A percentile compares a stretch with the other conserved stretches of the same genome.
These are phyloP conservation scores for Perizoma flavofasciatum DNA, from an alignment of 2,888 invertebrate species.

Conservation along the genomic window DNA sequence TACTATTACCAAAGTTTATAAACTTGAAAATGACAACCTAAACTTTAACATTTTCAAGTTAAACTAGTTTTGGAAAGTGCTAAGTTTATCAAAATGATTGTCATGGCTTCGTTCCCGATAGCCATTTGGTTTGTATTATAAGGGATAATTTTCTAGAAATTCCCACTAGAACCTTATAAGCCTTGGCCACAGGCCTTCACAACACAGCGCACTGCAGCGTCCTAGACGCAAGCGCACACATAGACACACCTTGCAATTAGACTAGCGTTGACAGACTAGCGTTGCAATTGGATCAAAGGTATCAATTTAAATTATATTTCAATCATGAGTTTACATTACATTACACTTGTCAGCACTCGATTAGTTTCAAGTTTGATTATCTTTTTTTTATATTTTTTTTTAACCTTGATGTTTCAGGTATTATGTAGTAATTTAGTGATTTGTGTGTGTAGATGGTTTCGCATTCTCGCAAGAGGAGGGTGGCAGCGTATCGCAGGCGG, in stretches of 20 bases:
- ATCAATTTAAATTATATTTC: constrained; percentile 27
- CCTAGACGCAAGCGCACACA: constrained; percentile 47
- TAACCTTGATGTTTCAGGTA: neutral
- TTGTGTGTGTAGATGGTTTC: constrained; percentile 91
- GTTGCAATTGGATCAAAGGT: constrained; percentile 34
- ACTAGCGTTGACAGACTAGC: constrained; percentile 32
- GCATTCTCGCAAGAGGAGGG: constrained; percentile 99
- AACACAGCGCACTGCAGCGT: constrained; percentile 52
- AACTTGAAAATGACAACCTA: too few species aligned
- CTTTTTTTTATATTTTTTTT: constrained; percentile 12
- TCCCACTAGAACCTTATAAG: neutral
- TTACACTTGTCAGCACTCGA: constrained; percentile 35
- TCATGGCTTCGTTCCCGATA: too few species aligned
- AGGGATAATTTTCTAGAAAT: too few species aligned
- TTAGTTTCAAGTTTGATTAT: constrained; percentile 38
- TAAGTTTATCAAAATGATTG: too few species aligned
- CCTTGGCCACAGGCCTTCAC: constrained; percentile 10
- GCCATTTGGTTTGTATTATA: too few species aligned
- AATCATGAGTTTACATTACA: constrained; percentile 29
- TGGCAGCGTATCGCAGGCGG: constrained; percentile 96
- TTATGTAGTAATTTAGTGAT: constrained; percentile 1
- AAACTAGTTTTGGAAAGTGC: too few species aligned
- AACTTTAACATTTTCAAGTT: too few species aligned
- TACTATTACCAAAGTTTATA: too few species aligned
- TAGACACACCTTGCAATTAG: constrained; percentile 38